Conservation (phyloP, 1,140 invertebrate genomes). For the Lanistes nyassanus region DNA sequence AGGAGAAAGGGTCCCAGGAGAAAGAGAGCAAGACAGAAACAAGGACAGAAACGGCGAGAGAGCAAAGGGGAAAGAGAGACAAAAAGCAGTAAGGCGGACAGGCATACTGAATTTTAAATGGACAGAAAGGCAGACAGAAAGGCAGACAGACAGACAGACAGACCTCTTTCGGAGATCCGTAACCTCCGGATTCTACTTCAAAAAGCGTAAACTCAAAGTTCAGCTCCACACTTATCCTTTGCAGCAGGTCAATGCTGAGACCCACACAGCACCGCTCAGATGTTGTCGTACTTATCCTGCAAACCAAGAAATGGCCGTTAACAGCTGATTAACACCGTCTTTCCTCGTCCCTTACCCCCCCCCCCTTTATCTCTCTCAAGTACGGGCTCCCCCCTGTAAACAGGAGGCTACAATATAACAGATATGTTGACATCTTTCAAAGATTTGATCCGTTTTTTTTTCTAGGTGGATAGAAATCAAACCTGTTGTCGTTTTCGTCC, state of each 20-base stretch:
- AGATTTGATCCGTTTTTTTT: not conserved
- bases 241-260: constrained; percentile 95
- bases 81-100: not conserved
- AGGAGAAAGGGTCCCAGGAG: not conserved
- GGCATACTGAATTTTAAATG: not conserved
- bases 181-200: constrained; percentile 88
- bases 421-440: constrained; percentile 2
- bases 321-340: too few species aligned
- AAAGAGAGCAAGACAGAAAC: constrained; percentile 13
- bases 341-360: not conserved
- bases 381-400: not conserved
- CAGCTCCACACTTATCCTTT: constrained; percentile 81
- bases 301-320: not conserved
- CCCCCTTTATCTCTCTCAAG: constrained; percentile 20
- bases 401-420: too few species aligned
- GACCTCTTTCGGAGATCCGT: constrained; percentile 80
- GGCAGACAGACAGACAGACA: constrained; percentile 14
- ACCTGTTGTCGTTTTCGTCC: constrained; percentile 30
- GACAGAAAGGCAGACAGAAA: constrained; percentile 7
- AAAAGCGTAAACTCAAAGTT: constrained; percentile 96
- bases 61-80: not conserved
- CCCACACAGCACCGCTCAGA: constrained; percentile 86
- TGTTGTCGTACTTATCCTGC: not conserved
- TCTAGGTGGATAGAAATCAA: constrained; percentile 19
- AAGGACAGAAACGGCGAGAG: not conserved